A percentile compares a stretch with the other conserved stretches of the same genome.
Conservation (phyloP, 2,888 invertebrate species). For the Thumatha senex region DNA sequence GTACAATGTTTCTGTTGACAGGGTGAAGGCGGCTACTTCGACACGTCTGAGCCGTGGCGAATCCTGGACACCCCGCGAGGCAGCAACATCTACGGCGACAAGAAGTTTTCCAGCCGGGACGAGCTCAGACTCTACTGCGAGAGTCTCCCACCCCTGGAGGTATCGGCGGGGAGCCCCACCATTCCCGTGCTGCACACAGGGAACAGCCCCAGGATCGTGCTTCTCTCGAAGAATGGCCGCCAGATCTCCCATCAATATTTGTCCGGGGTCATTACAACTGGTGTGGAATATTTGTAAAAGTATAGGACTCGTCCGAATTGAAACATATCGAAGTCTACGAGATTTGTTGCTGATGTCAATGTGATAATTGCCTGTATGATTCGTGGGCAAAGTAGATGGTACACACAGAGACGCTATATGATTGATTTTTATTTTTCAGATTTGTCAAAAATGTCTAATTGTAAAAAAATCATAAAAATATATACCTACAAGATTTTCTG, state of each 20-base stretch:
- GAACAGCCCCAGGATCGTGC: constrained; percentile 42
- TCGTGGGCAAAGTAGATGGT: too few relatives aligned
- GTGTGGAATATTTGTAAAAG: constrained; percentile 58
- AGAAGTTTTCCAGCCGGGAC: constrained; percentile 53
- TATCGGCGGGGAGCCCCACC: constrained; percentile 23
- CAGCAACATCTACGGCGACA: constrained; percentile 53
- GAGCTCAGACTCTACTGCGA: constrained; percentile 46
- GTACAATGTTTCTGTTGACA: constrained; percentile 21
- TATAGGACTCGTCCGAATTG: too few relatives aligned
- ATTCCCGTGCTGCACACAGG: constrained; percentile 47
- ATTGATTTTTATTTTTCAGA: too few relatives aligned
- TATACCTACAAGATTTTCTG: too few relatives aligned
- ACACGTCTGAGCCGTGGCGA: constrained; percentile 58
- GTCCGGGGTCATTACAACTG: constrained; percentile 44
- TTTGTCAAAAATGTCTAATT: too few relatives aligned
- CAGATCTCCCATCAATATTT: constrained; percentile 62
- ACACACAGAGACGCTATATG: too few relatives aligned
- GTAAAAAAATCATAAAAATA: too few relatives aligned
- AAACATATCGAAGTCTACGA: too few relatives aligned
- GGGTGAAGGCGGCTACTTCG: constrained; percentile 77
- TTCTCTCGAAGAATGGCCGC: constrained; percentile 51
- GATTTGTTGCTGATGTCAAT: too few relatives aligned
- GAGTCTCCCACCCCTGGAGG: constrained; percentile 40
- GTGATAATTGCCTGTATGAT: too few relatives aligned
- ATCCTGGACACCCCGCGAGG: constrained; percentile 39